Conservation (phyloP, 2,113 vertebrate species). For the Speoplatyrhinus poulsoni region DNA sequence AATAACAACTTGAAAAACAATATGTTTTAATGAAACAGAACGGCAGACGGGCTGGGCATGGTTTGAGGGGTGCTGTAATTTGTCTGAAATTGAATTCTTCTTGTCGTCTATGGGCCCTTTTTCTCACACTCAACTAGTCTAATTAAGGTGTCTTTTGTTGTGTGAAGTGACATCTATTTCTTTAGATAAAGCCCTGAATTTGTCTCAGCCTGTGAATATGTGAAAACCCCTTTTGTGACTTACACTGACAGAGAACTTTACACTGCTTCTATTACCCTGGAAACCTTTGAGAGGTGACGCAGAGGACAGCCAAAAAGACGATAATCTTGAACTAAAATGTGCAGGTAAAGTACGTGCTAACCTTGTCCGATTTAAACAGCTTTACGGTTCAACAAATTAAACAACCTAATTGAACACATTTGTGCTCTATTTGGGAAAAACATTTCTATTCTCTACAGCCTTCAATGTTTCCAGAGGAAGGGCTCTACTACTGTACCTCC, state of each 20-base stretch:
- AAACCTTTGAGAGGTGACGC: constrained; percentile 74
- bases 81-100: constrained; percentile 57
- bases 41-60: constrained; percentile 9
- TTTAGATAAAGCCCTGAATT: constrained; percentile 62
- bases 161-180: constrained; percentile 63
- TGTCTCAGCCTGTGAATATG: constrained; percentile 60
- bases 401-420: constrained; percentile 37
- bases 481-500: neutral
- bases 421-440: constrained; percentile 29
- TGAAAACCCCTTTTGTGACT: constrained; percentile 57
- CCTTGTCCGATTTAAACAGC: constrained; percentile 62
- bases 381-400: constrained; percentile 54
- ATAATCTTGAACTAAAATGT: constrained; percentile 64
- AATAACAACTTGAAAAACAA: constrained; percentile 39
- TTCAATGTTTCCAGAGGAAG: constrained; percentile 11
- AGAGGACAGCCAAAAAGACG: constrained; percentile 72
- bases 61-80: constrained; percentile 41
- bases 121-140: constrained; percentile 59
- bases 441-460: constrained; percentile 31
- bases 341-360: constrained; percentile 70
- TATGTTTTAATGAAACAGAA: constrained; percentile 31
- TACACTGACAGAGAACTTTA: constrained; percentile 54
- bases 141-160: constrained; percentile 64
- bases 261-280: constrained; percentile 66
- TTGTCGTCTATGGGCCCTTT: constrained; percentile 50